Base-by-base conservation (phyloP, 2,113 vertebrate genomes). In the Gallinago undulata region DNA sequence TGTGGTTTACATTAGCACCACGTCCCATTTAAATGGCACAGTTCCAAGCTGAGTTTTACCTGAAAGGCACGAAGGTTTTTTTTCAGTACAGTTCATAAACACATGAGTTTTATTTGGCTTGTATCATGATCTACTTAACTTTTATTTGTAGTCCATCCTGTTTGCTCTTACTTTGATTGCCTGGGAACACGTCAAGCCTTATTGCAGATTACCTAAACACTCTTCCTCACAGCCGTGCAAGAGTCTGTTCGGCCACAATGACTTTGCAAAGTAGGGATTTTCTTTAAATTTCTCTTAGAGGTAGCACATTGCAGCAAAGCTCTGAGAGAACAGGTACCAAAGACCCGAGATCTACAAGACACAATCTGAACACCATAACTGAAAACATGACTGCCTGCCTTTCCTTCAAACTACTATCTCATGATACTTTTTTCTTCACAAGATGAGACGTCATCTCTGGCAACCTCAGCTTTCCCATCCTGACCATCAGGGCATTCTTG, bases 391-490 rank as follows among this genome's bases (percentile, higher is more conserved):
- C 37, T 81, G 48, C 28, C 27, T 56, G 11, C 4, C 7, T 84
- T 88, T 73, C 28, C 19, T 45, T 63, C 53, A 51, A 45, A 72
- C 30, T 67, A 37, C 10, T 25, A 16, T 28, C 16, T 56, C 19
- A 39, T 23, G 31, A n/a, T 55, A 55, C 8, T 75, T 63, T 2
- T 35, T 4, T 22, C 17, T 55, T 53, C 33, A 28, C 6, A 33
- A 35, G 10, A 60, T 16, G 30, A 0, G 0, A 45, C 0, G 0
- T 31, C 9, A 19, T 18, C 11, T 45, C 41, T 41, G 23, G 43
- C 28, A 53, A 50, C 17, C 19, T 67, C 70, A 37, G 47, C n/a
- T 67, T 93, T 82, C 39, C 43, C 19, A 50, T 13, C 9, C 7
- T 51, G 33, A 75, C 67, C 4, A 56, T 62, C 68, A 57, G 16